phyloP scores from a whole-genome alignment of 2,113 vertebrate species.

The Gymnogyps californianus region DNA sequence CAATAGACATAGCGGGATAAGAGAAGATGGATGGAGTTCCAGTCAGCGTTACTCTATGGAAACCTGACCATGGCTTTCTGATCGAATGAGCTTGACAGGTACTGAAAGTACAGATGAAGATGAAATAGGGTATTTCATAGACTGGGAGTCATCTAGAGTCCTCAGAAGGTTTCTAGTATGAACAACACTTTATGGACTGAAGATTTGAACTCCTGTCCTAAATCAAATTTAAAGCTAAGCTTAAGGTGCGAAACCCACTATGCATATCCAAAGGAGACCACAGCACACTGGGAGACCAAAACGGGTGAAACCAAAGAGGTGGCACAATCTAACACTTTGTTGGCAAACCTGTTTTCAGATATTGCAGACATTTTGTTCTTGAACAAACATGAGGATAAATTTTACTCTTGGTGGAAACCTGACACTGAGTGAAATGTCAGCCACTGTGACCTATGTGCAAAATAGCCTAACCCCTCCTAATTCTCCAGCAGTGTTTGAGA shows the following conservation, averaged over 20 bases:
- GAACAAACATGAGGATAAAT: background rate
- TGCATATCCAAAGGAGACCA: background rate
- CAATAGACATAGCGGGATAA: rapidly evolving
- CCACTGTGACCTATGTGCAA: background rate
- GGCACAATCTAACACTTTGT: background rate
- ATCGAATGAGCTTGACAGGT: background rate
- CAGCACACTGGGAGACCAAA: background rate
- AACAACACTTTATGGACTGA: background rate
- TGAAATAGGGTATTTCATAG: background rate
- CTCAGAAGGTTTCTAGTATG: background rate
- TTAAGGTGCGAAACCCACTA: background rate
- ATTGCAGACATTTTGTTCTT: background rate
- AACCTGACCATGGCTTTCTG: background rate
- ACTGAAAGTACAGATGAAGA: background rate
- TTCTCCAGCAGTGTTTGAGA: background rate
- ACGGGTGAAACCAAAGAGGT: background rate
- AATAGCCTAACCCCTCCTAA: background rate
- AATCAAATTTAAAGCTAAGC: background rate
- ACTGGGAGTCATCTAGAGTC: background rate
- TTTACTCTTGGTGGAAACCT: background rate
- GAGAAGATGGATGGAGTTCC: background rate
- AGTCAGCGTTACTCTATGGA: background rate
- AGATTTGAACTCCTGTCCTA: background rate
- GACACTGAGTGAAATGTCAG: background rate
- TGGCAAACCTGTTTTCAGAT: background rate